Conservation (phyloP, 2,113 vertebrate genomes). For the Chloroceryle aenea region DNA sequence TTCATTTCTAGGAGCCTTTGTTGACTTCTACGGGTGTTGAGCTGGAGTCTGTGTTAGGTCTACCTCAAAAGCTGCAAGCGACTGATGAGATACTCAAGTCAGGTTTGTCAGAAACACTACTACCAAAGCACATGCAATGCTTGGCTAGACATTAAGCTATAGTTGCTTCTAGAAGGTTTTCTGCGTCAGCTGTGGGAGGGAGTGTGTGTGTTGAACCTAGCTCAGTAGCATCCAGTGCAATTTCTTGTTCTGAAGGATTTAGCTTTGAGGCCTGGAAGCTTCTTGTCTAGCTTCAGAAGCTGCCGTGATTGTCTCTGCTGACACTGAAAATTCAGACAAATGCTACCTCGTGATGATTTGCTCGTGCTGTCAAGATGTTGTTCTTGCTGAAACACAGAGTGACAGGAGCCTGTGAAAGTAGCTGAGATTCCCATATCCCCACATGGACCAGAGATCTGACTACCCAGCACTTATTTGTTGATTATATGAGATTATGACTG, state of each 20-base stretch:
- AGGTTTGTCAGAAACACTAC: neutral
- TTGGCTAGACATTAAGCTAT: neutral
- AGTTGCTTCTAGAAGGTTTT: neutral
- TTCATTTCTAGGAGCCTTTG: neutral
- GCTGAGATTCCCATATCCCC: neutral
- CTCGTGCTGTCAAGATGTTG: neutral
- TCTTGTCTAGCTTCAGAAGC: neutral
- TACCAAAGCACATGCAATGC: neutral
- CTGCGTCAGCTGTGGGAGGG: neutral
- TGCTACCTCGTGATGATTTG: neutral
- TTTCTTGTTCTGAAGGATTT: neutral
- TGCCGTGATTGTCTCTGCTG: neutral
- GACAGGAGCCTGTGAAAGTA: neutral
- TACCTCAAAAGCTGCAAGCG: neutral
- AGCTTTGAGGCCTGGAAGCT: neutral
- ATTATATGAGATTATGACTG: neutral
- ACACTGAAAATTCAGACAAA: neutral
- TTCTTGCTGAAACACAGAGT: neutral
- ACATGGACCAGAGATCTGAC: neutral
- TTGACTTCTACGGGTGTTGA: neutral
- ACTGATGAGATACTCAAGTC: neutral
- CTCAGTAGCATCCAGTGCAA: accelerated
- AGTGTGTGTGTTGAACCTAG: neutral
- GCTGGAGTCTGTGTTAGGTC: neutral
- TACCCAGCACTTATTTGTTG: neutral